These are phyloP conservation scores for Vespertilio murinus DNA, from an alignment of 2,797 vertebrate genomes.

Conservation along the genomic window DNA sequence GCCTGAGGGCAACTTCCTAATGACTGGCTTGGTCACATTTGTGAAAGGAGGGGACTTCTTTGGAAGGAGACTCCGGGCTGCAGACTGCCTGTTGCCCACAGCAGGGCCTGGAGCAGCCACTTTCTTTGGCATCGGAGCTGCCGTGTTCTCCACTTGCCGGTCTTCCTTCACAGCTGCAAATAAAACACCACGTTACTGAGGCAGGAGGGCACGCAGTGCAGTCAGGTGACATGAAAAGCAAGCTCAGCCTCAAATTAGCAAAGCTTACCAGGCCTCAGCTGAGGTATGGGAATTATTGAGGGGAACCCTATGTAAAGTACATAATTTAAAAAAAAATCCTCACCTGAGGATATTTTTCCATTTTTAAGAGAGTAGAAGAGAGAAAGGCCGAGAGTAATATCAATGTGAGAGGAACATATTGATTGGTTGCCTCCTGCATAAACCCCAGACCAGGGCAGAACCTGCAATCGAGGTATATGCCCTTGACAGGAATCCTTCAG, in stretches of 20 bases:
- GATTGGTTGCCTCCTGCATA: no score
- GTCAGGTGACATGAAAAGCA: no score
- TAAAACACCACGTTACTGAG: slow-evolving; percentile 31
- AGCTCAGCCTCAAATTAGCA: rapidly evolving
- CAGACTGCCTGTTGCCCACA: slow-evolving; percentile 70
- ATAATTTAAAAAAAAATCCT: no score
- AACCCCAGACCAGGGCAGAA: no score
- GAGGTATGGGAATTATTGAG: background rate
- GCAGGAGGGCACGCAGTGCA: rapidly evolving
- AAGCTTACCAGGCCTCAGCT: background rate
- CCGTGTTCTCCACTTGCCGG: slow-evolving; percentile 75
- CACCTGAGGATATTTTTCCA: no score
- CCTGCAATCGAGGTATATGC: no score
- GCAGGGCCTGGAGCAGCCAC: slow-evolving; percentile 60
- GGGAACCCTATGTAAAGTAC: no score
- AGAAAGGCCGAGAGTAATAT: no score
- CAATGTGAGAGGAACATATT: no score
- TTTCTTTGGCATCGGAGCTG: slow-evolving; percentile 72
- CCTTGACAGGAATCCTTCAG: no score
- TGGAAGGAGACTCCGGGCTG: slow-evolving; percentile 77
- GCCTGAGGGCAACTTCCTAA: slow-evolving; percentile 76
- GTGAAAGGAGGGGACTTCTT: slow-evolving; percentile 85
- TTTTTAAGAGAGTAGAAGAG: no score
- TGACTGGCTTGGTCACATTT: slow-evolving; percentile 79
- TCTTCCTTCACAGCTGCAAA: slow-evolving; percentile 85